Evolutionary conservation across 2,113 vertebrate species (phyloP).

Genomic region (Ursus arctos): DNA sequence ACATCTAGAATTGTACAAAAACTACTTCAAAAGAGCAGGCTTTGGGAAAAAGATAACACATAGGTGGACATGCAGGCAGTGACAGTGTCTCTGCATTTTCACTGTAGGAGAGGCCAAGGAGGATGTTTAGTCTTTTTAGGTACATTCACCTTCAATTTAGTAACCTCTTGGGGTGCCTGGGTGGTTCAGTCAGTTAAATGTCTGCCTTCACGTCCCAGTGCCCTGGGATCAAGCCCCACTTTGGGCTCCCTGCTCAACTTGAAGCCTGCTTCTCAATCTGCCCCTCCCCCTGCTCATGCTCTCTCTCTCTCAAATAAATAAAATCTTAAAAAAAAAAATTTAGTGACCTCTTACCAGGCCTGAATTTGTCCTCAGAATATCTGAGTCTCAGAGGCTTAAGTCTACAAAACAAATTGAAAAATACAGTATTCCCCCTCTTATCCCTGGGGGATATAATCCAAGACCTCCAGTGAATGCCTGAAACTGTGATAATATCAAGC

Average conservation of each 20-base stretch:
- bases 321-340: not conserved
- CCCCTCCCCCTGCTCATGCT: not conserved
- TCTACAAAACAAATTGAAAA: conserved; percentile 3
- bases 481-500: not conserved
- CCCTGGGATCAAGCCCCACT: not conserved
- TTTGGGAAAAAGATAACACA: not conserved
- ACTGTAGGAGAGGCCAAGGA: not conserved
- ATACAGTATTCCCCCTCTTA: not conserved
- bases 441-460: not conserved
- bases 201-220: not conserved
- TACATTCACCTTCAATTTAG: not conserved
- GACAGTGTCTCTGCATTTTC: not conserved
- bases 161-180: not conserved
- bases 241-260: not conserved
- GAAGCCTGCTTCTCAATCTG: not conserved
- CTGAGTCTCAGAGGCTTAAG: not conserved
- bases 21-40: not conserved
- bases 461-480: not conserved
- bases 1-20: not conserved
- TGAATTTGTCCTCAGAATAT: not conserved
- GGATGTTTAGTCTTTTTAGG: fast-evolving
- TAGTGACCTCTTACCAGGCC: not conserved
- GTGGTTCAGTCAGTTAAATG: not conserved
- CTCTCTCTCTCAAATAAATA: not conserved
- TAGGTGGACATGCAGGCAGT: not conserved